phyloP scores from a whole-genome alignment of 2,888 invertebrate species.

The Drosophila kanekoi region DNA sequence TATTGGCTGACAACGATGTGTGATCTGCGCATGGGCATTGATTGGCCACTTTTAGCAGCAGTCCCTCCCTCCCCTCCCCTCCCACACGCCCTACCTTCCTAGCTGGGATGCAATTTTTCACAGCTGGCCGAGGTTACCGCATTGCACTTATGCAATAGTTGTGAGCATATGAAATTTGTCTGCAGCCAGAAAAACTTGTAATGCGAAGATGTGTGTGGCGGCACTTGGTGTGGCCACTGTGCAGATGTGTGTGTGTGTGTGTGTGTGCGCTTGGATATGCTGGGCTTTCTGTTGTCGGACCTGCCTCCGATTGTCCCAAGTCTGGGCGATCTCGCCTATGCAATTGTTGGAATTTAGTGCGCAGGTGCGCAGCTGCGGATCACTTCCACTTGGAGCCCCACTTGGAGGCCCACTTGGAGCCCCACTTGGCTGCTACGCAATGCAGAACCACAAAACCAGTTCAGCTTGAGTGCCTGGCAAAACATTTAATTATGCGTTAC shows the following conservation, averaged over 20 bases:
- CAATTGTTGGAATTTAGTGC: slow-evolving; percentile 45
- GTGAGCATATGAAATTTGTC: slow-evolving; percentile 64
- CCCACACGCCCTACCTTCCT: neutral
- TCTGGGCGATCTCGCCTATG: slow-evolving; percentile 21
- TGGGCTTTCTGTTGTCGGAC: slow-evolving; percentile 42
- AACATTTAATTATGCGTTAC: slow-evolving; percentile 69
- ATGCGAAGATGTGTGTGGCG: slow-evolving; percentile 53
- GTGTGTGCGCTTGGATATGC: slow-evolving; percentile 9
- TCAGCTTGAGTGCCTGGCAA: slow-evolving; percentile 54
- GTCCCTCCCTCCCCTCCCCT: neutral
- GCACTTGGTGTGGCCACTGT: slow-evolving; percentile 1
- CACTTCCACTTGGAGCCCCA: slow-evolving; percentile 14
- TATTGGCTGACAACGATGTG: slow-evolving; percentile 79
- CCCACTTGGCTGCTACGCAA: slow-evolving; percentile 38
- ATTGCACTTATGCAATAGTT: slow-evolving; percentile 66
- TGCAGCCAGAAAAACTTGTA: slow-evolving; percentile 48
- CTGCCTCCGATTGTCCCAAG: slow-evolving; percentile 28
- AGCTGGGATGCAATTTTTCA: slow-evolving; percentile 53
- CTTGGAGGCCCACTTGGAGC: slow-evolving; percentile 13
- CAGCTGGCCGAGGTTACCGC: slow-evolving; percentile 71
- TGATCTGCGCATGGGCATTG: slow-evolving; percentile 60
- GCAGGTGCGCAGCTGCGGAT: slow-evolving; percentile 61
- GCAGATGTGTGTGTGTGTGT: slow-evolving; percentile 13
- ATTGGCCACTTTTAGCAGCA: slow-evolving; percentile 44
- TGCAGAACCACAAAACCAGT: slow-evolving; percentile 66